These are phyloP conservation scores for Acanthococcus lagerstroemiae DNA, from an alignment of 2,888 invertebrate genomes.

Conservation along the genomic window DNA sequence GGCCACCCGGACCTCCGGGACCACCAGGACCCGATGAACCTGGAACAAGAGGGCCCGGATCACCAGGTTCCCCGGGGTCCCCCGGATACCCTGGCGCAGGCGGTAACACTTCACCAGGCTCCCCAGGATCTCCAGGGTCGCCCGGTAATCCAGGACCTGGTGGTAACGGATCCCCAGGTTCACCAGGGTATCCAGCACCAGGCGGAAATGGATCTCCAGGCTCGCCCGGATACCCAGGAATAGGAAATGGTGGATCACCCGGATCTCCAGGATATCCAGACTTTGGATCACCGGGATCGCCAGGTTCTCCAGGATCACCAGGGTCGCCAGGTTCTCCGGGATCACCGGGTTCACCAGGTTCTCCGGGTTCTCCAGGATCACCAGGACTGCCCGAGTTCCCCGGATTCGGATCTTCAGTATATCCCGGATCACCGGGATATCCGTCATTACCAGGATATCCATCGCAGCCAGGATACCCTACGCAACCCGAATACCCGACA, in stretches of 20 bases:
- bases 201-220: constrained; percentile 39
- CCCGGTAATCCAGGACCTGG: constrained; percentile 40
- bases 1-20: constrained; percentile 40
- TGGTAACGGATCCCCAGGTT: constrained; percentile 39
- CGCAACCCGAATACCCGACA: too few species aligned
- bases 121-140: constrained; percentile 40
- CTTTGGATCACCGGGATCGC: constrained; percentile 17
- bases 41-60: constrained; percentile 40
- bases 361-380: constrained; percentile 41
- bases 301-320: constrained; percentile 38
- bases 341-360: constrained; percentile 37
- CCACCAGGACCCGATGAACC: constrained; percentile 40
- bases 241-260: constrained; percentile 35
- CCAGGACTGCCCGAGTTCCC: constrained; percentile 37
- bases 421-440: constrained; percentile 39
- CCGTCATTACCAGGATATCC: constrained; percentile 40
- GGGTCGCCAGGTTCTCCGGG: constrained; percentile 38
- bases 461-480: constrained; percentile 35
- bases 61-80: constrained; percentile 39
- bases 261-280: constrained; percentile 33
- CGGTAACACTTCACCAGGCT: constrained; percentile 39
- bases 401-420: constrained; percentile 37
- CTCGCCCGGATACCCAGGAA: constrained; percentile 41
- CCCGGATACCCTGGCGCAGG: constrained; percentile 41
- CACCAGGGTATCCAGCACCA: constrained; percentile 41